These are phyloP conservation scores for Sebastes nivosus DNA, from an alignment of 2,797 vertebrate genomes.

Conservation along the genomic window DNA sequence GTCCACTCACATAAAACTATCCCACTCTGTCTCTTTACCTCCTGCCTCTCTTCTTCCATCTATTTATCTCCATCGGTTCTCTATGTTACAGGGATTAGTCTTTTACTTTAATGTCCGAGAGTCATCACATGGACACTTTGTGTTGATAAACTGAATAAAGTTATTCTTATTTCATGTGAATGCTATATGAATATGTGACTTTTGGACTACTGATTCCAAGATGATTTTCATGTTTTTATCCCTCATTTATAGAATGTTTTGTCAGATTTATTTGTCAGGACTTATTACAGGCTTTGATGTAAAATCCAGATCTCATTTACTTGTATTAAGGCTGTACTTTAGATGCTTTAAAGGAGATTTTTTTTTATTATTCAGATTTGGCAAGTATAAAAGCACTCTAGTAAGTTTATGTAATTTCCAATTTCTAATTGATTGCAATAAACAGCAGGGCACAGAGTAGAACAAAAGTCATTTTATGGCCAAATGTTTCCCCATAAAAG, in stretches of 20 bases:
- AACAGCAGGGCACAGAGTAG: constrained; percentile 18
- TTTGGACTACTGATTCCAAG: constrained; percentile 15
- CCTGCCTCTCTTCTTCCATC: constrained; percentile 44
- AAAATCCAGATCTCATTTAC: constrained; percentile 25
- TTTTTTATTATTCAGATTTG: constrained; percentile 49
- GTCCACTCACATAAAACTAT: constrained; percentile 41
- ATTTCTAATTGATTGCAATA: constrained; percentile 26
- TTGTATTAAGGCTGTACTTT: constrained; percentile 31
- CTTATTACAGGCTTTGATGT: constrained; percentile 19
- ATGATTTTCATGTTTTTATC: constrained; percentile 35
- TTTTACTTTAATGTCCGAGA: constrained; percentile 23
- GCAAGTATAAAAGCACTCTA: neutral
- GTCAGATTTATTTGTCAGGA: constrained; percentile 22
- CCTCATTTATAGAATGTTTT: constrained; percentile 19
- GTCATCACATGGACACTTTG: constrained; percentile 39
- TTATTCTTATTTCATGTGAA: constrained; percentile 54
- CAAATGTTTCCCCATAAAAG: constrained; percentile 34
- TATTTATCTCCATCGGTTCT: constrained; percentile 21
- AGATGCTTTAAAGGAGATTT: constrained; percentile 28
- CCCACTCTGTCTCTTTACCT: constrained; percentile 43
- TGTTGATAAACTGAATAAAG: constrained; percentile 73
- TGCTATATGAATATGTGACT: constrained; percentile 52
- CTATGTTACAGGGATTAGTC: constrained; percentile 23
- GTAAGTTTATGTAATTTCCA: constrained; percentile 22
- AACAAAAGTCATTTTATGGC: constrained; percentile 42